These are phyloP conservation scores for Oceanodroma leucorhoa DNA, from an alignment of 2,797 vertebrate species.

Conservation along the genomic window DNA sequence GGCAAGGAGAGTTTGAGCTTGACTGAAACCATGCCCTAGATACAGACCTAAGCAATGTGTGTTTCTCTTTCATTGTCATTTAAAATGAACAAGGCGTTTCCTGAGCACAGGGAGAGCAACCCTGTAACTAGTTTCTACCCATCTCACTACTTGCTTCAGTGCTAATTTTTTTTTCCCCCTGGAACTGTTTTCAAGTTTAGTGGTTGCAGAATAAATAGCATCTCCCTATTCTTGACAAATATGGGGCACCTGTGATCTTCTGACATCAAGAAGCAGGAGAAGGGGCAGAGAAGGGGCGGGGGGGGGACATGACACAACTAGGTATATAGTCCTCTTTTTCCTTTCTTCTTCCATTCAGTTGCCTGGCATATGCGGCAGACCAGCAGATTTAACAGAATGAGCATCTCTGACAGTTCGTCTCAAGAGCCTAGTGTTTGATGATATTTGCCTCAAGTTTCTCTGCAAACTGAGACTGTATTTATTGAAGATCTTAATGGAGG, in stretches of 20 bases:
- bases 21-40: background rate
- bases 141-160: background rate
- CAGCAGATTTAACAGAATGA: background rate
- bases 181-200: background rate
- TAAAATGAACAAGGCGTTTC: background rate
- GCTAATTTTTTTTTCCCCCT: background rate
- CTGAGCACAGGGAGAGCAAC: background rate
- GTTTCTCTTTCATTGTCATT: background rate
- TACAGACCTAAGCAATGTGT: background rate
- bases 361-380: no score
- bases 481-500: background rate
- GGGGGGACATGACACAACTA: no score
- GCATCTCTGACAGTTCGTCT: background rate
- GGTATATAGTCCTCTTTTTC: background rate
- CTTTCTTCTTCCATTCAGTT: background rate
- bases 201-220: background rate
- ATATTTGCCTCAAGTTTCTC: background rate
- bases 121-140: background rate
- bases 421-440: background rate
- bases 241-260: background rate
- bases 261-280: background rate
- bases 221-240: background rate
- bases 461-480: background rate
- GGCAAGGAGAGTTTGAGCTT: background rate
- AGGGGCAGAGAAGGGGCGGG: background rate